A percentile compares a stretch with the other conserved stretches of the same genome.
phyloP scores from a whole-genome alignment of 2,888 invertebrate species.

The Drosophila rellima region DNA sequence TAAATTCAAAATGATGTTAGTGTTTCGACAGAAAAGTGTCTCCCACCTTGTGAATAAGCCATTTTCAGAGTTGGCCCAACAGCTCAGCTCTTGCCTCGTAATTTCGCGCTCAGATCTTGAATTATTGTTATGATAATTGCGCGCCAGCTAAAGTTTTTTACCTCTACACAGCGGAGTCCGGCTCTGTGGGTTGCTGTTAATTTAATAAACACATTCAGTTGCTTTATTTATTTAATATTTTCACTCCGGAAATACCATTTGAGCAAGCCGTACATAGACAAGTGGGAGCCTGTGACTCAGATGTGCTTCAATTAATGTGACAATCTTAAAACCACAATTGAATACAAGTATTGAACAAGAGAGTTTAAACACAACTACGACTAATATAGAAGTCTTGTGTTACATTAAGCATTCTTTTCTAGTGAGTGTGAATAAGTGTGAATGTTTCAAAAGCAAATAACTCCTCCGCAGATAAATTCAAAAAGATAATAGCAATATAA shows the following conservation, averaged over 20 bases:
- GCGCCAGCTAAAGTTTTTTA: constrained; percentile 21
- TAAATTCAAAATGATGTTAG: constrained; percentile 82
- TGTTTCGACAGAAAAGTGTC: constrained; percentile 77
- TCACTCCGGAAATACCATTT: constrained; percentile 64
- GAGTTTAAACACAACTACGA: no score
- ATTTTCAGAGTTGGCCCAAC: constrained; percentile 8
- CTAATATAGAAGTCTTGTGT: no score
- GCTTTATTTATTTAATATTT: constrained; percentile 66
- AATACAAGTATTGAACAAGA: no score
- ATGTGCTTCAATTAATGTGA: not conserved
- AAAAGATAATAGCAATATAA: no score
- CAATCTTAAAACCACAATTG: not conserved
- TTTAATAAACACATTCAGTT: constrained; percentile 77
- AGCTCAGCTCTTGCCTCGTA: constrained; percentile 30
- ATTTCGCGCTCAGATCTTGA: constrained; percentile 62
- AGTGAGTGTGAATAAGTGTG: no score
- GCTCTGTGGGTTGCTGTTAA: constrained; percentile 62
- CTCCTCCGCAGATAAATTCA: no score
- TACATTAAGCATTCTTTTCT: no score
- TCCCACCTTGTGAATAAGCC: constrained; percentile 47
- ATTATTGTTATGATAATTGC: constrained; percentile 80
- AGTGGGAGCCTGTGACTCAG: constrained; percentile 54
- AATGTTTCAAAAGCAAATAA: no score
- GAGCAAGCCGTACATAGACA: constrained; percentile 19
- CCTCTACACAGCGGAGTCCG: constrained; percentile 14